Evolutionary conservation across 2,113 vertebrate genomes (phyloP), one percentile per base, ranked within the genome.

Genomic region (Microtus ochrogaster): DNA sequence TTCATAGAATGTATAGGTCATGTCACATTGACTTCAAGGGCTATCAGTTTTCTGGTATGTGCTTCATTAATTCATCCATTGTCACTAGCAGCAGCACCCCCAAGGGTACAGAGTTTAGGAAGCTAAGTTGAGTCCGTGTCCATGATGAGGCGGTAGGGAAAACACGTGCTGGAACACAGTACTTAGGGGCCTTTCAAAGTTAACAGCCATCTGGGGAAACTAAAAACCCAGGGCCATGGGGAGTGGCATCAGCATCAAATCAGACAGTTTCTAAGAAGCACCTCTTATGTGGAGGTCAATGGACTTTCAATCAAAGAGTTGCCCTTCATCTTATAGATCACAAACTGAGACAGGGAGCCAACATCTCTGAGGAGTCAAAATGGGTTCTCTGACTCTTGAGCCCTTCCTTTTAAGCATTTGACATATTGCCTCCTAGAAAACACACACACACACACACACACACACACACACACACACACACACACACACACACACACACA

Each of bases 281-380:
- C 73, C 30, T 89, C 47, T 47, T 85, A 0, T 7, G 0, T 36
- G 55, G 39, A 78, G 79, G 17, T 88, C 47, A 77, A 0, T 79
- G 63, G 30, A 86, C 36, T 84, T 90, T 78, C 41, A 41, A 19
- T 85, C 52, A 47, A 72, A 9, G 24, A 49, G 7, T 89, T 93
- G 5, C 19, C 26, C 7, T 79, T 77, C 24, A 39, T 92, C 68
- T 73, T 78, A 61, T 11, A 85, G 39, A 61, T 78, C 39, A 74
- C 81, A 91, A 74, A 96, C 76, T 81, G 79, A 94, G 66, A 49
- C 66, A 68, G 65, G 24, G 36, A 55, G 58, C 22, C 65, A 85
- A 74, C 58, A 21, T 89, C 55, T 86, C 72, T 26, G 63, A 89
- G 36, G 78, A 70, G 68, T 94, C 58, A 78, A 12, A 83, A 28